These are phyloP conservation scores for Myodes glareolus DNA, from an alignment of 2,113 vertebrate genomes.

Conservation along the genomic window DNA sequence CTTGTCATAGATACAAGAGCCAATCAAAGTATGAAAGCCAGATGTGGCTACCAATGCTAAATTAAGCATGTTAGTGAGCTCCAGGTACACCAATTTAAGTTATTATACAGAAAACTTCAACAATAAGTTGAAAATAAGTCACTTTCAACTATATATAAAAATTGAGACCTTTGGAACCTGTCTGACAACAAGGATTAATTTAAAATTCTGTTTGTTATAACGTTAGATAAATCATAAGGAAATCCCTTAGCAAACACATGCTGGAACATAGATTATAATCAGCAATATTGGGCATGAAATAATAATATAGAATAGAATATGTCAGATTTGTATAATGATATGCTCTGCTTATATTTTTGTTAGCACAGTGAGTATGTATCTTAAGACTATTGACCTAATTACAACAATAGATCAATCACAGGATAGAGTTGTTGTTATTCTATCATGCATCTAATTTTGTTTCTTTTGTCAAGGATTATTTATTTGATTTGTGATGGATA, in stretches of 20 bases:
- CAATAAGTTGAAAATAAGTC: neutral
- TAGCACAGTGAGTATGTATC: neutral
- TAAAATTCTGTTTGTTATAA: constrained; percentile 26
- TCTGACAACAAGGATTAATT: neutral
- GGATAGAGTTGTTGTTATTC: neutral
- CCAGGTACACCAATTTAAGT: neutral
- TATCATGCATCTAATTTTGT: neutral
- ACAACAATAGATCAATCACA: neutral
- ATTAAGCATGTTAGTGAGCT: neutral
- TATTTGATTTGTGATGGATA: neutral
- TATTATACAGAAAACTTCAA: constrained; percentile 40
- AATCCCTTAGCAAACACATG: neutral
- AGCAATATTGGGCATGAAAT: neutral
- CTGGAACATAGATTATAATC: neutral
- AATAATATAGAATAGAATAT: neutral
- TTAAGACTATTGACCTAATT: neutral
- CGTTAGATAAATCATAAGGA: neutral
- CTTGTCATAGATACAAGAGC: neutral
- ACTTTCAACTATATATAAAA: neutral
- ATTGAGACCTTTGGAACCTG: neutral
- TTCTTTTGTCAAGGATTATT: neutral
- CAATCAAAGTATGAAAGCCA: neutral
- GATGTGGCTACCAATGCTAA: neutral
- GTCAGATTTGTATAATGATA: neutral
- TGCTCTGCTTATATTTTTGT: neutral